Evolutionary conservation across 2,113 vertebrate genomes (phyloP).

Genomic region (Lutjanus erythropterus): DNA sequence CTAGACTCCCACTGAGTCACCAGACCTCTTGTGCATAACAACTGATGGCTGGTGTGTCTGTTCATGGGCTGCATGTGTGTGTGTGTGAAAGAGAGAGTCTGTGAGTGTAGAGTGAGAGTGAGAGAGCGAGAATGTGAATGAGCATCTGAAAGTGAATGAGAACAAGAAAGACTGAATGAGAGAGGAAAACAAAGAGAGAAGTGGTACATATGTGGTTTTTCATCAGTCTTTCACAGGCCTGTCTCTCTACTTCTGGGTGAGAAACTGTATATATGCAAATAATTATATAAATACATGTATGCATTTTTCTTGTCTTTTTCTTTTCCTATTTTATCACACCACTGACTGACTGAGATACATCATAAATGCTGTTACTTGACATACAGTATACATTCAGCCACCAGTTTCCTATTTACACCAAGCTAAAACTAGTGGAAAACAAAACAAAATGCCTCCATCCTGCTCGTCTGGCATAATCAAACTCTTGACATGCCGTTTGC

Average conservation of each 20-base stretch:
- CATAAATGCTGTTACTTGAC: background rate
- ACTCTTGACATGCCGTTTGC: too few species aligned
- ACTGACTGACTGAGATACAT: too few species aligned
- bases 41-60: constrained; percentile 23
- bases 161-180: constrained; percentile 18
- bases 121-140: constrained; percentile 15
- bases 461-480: too few species aligned
- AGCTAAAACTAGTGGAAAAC: too few species aligned
- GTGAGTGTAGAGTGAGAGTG: background rate
- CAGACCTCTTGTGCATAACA: constrained; percentile 37
- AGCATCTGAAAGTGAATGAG: constrained; percentile 6
- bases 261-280: background rate
- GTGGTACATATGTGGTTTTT: background rate
- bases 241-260: too few species aligned
- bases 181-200: constrained; percentile 3
- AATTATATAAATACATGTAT: background rate
- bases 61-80: background rate
- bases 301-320: too few species aligned
- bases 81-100: background rate
- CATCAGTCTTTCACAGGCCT: background rate
- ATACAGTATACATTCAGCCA: background rate
- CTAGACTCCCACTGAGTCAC: constrained; percentile 58
- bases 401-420: background rate
- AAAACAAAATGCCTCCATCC: too few species aligned
- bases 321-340: too few species aligned